Evolutionary conservation across 2,113 vertebrate species (phyloP), one percentile per base, ranked within the genome.

Genomic region (Dromas ardeola): DNA sequence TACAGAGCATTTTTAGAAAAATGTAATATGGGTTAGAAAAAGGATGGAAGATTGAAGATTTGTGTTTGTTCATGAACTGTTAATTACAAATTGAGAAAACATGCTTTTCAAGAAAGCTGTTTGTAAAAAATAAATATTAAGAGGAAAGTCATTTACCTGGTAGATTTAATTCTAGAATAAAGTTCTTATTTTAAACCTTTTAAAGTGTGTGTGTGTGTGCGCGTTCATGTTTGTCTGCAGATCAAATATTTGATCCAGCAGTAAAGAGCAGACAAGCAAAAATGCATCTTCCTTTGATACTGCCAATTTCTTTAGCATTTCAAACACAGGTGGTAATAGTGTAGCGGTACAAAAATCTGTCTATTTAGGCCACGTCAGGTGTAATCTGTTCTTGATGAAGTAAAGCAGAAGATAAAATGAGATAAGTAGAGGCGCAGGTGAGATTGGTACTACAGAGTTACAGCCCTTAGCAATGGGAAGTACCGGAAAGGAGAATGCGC

Each of bases 41-140:
- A 83, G 56, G 38, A 50, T 34, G 27, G 6, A 61, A 86, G 79
- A n/a, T 81, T 91, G 50, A 78, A 76, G 36, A 58, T 89, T 95
- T 94, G 26, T 94, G 16, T 30, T 86, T 66, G 15, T 2, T 26
- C 29, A 20, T 38, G 82, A 96, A 56, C 76, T 32, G 55, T 86
- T 95, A 94, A 95, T 93, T 86, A 17, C 27, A 61, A 84, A 74
- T 38, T 43, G 13, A 45, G 34, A 91, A 79, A 95, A 67, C 23
- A 13, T 10, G 19, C 29, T 95, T 96, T 94, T 72, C 58, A 86
- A 69, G 36, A 53, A 52, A 93, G 13, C 79, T 96, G 61, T 34
- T n/a, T 76, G 22, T 96, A 61, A 92, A 88, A 88, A 91, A 69
- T 55, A 84, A 78, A 49, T 80, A 59, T 81, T 85, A 36, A 80